Conservation (phyloP, 23 tunicate genomes). For the Clavelina lepadiformis region DNA sequence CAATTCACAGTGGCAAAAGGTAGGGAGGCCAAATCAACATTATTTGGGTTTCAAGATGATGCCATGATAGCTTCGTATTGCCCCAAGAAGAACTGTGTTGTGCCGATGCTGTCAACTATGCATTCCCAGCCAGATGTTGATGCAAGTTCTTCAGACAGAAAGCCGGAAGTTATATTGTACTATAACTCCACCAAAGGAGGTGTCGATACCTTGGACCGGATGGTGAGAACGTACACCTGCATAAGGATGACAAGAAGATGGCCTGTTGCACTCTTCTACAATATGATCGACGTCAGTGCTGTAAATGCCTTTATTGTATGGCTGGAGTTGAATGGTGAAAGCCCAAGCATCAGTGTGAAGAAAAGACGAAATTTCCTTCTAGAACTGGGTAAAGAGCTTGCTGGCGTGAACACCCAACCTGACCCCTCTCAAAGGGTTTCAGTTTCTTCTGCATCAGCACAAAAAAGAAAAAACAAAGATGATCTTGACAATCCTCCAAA, state of each 20-base stretch:
- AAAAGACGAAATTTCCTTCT: constrained; percentile 9
- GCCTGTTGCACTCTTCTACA: constrained; percentile 25
- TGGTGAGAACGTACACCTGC: constrained; percentile 29
- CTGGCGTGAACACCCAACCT: constrained; percentile 7
- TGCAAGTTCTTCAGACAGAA: constrained; percentile 7
- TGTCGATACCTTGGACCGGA: constrained; percentile 9
- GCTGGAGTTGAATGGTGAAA: constrained; percentile 3
- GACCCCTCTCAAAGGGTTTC: neutral
- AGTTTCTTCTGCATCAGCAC: neutral
- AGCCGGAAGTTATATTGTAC: constrained; percentile 19
- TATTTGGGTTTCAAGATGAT: constrained; percentile 22
- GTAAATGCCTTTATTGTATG: constrained; percentile 15
- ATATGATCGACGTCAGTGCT: constrained; percentile 18
- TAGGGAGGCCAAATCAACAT: neutral
- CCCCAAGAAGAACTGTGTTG: constrained; percentile 11
- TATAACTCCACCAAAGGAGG: constrained; percentile 22
- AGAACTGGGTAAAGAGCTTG: constrained; percentile 21
- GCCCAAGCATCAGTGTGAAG: neutral
- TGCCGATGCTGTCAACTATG: constrained; percentile 12
- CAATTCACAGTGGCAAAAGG: constrained; percentile 13
- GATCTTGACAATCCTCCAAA: constrained; percentile 5
- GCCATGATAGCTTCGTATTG: constrained; percentile 10
- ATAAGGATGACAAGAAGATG: constrained; percentile 19
- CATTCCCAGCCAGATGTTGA: constrained; percentile 1
- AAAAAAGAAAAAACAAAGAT: constrained; percentile 6